A percentile compares a stretch with the other conserved stretches of the same genome.
These are phyloP conservation scores for Tenualosa thibaudeaui DNA, from an alignment of 2,797 vertebrate species.

Conservation along the genomic window DNA sequence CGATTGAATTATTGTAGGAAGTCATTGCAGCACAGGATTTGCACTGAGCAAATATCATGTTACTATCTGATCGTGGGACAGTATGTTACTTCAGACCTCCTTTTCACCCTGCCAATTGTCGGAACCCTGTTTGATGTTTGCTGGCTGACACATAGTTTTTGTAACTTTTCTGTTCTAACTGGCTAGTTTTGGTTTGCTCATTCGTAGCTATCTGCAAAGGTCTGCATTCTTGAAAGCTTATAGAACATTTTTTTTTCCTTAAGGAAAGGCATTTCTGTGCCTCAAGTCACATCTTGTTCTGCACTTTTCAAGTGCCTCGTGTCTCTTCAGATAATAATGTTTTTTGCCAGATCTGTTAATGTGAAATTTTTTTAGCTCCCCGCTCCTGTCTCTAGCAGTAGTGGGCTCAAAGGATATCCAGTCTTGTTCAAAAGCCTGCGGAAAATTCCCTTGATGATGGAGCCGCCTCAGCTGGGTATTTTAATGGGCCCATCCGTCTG, in stretches of 20 bases:
- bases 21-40: constrained; percentile 36
- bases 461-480: constrained; percentile 20
- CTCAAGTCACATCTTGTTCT: neutral
- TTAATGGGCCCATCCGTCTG: constrained; percentile 12
- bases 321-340: neutral
- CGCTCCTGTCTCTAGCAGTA: neutral
- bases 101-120: neutral
- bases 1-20: constrained; percentile 44
- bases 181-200: neutral
- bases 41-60: neutral
- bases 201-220: neutral
- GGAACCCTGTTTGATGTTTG: neutral
- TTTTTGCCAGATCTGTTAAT: neutral
- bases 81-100: neutral
- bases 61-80: neutral
- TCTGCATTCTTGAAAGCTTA: neutral
- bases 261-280: neutral
- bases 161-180: neutral
- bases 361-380: neutral
- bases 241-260: neutral
- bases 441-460: constrained; percentile 15
- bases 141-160: neutral
- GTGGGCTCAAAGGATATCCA: neutral
- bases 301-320: neutral
- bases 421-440: neutral